Evolutionary conservation across 2,888 invertebrate genomes (phyloP), one percentile per base, ranked within the genome.

Genomic region (Euzetes globulus): DNA sequence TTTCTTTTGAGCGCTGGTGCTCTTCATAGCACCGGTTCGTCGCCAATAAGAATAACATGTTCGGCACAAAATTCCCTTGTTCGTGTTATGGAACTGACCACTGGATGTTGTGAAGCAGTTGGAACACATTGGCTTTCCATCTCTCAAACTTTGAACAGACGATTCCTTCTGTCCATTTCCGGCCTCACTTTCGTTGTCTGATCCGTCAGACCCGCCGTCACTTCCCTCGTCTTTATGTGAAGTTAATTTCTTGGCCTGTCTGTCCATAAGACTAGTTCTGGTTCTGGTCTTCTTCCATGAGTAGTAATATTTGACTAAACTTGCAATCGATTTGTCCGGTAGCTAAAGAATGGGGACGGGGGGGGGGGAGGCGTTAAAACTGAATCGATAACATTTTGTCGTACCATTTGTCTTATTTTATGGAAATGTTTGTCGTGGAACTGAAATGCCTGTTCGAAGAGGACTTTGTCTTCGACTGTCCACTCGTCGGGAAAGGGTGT

Each of bases 401-500:
- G 84, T 86, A 96, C 96, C 96, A 98, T 96, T 87, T 96, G 95
- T 79, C 94, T 86, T 83, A 98, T 97, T 82, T 94, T 88, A 82
- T 95, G 92, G 85, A 98, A 98, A 83, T 93, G 94, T 86, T 98
- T 98, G 71, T 97, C 97, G 84, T 97, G 96, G 83, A 95, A 97
- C 82, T 94, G 94, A 83, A 96, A 97, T 50, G 97, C 97, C 84
- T 97, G 96, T 82, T 98, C 97, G 85, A 98, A 98, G 17, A 97
- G 85, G 71, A 96, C 95, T 85, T 96, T 97, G 82, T 98, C 98
- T 84, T 98, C 97, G 0, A 93, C 91, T 2, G 95, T 93, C 97
- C 97, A 98, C 82, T 97, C 96, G 84, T 97, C 96, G 17, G 96
- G 96, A 81, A 95, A 94, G 0, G 97, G 97, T 75, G 94, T 94